Evolutionary conservation across 1,140 invertebrate species (phyloP), one percentile per base, ranked within the genome.

Genomic region (Aphaenogaster floridana): DNA sequence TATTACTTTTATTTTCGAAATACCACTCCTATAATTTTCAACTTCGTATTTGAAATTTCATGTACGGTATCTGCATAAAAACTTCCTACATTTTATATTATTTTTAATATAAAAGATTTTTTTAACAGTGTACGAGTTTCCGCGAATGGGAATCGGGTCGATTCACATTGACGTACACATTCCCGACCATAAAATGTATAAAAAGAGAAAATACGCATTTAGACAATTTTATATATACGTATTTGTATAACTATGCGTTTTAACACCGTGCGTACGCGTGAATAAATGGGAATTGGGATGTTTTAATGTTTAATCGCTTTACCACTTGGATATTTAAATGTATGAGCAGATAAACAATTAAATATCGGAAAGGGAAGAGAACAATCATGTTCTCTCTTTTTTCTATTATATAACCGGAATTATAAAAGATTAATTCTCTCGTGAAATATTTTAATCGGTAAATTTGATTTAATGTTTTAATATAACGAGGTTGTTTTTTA

Each of bases 291-390:
- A 59, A 59, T 3, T 57, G 52, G 34, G 11, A 45, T 77, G 21
- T 63, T 78, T 77, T n/a, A 52, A 50, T 72, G n/a, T 72, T 50
- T 52, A 52, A 52, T 36, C 15, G 13, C 15, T 34, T 77, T 5
- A 63, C 39, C 39, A 77, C 15, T 77, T 77, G 13, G 5, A 59
- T 42, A 45, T 21, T 76, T 76, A 61, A 77, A 77, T 78, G 7
- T 45, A 61, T 61, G 8, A 63, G 5, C 39, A n/a, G 8, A 63
- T 78, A 63, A 61, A 77, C n/a, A 77, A 61, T 77, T 77, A 63
- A 34, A 57, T 76, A n/a, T 61, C 52, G 21, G 15, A 61, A 61
- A 63, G 13, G 9, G 39, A 28, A 63, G 21, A 39, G 9, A 17
- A 45, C 15, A n/a, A 45, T 2, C n/a, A 28, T 45, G 5, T 57